A percentile compares a stretch with the other conserved stretches of the same genome.
phyloP scores from a whole-genome alignment of 2,113 vertebrate species.

The Laticauda laticaudata region DNA sequence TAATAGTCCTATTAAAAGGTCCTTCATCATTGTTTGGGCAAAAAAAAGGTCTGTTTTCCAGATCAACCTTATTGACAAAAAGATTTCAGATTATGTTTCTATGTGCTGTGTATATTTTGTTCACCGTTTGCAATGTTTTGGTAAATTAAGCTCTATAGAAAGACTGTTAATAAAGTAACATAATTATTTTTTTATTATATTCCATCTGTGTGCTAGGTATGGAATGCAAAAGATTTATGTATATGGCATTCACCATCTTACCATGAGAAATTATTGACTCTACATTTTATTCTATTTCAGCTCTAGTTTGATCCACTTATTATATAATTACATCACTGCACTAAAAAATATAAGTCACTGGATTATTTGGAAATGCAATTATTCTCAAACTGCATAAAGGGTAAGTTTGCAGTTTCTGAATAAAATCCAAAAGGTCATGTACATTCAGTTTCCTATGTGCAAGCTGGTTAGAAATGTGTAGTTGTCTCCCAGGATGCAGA shows the following conservation, averaged over 20 bases:
- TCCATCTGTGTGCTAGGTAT: neutral
- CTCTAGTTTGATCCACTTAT: constrained; percentile 25
- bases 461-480: constrained; percentile 48
- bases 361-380: constrained; percentile 44
- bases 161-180: neutral
- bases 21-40: neutral
- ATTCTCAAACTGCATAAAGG: constrained; percentile 31
- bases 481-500: constrained; percentile 1
- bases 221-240: neutral
- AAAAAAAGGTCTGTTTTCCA: neutral
- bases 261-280: constrained; percentile 2
- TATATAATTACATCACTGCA: fast-evolving
- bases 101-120: neutral
- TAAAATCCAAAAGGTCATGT: constrained; percentile 49
- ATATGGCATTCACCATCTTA: constrained; percentile 12
- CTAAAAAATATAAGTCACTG: constrained; percentile 25
- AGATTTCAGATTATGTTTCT: neutral
- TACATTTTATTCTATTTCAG: constrained; percentile 3
- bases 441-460: constrained; percentile 63
- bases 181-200: neutral
- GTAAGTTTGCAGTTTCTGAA: constrained; percentile 26
- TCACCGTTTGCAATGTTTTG: neutral
- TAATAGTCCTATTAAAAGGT: neutral
- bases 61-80: neutral
- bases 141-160: neutral